Evolutionary conservation across 2,888 invertebrate genomes (phyloP).

Genomic region (Cyrtodaria siliqua): DNA sequence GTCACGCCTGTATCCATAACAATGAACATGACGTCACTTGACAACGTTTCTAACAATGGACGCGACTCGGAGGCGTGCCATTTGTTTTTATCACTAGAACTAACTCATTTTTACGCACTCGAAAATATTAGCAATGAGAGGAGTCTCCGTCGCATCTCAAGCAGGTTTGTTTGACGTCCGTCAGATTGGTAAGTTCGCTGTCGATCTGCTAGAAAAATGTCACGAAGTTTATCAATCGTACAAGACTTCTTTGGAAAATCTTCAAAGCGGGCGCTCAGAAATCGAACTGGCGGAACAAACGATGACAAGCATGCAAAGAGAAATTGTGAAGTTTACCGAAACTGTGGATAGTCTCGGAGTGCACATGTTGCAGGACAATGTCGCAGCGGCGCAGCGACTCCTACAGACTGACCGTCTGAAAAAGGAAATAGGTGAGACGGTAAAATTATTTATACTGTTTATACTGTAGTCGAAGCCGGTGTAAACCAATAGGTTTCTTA

Average conservation of each 20-base stretch:
- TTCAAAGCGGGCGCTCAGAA: conserved; percentile 21
- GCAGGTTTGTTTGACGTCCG: conserved; percentile 33
- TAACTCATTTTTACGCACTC: too few relatives aligned
- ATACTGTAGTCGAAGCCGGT: too few relatives aligned
- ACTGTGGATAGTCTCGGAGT: conserved; percentile 42
- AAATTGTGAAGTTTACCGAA: conserved; percentile 24
- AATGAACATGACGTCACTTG: too few relatives aligned
- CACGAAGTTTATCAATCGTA: conserved; percentile 43
- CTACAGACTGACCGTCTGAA: conserved; percentile 30
- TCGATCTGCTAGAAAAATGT: conserved; percentile 49
- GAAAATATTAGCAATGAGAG: too few relatives aligned
- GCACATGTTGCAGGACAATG: conserved; percentile 36
- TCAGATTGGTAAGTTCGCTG: conserved; percentile 25
- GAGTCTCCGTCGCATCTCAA: conserved; percentile 33
- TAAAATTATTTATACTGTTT: too few relatives aligned
- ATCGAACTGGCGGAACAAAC: conserved; percentile 25
- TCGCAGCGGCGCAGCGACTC: conserved; percentile 16
- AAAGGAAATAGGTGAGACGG: conserved; percentile 53
- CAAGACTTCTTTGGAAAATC: conserved; percentile 18
- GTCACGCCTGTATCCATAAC: too few relatives aligned
- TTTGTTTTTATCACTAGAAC: too few relatives aligned
- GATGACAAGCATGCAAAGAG: conserved; percentile 28
- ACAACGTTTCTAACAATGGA: too few relatives aligned
- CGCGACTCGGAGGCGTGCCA: too few relatives aligned
- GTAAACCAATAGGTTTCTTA: too few relatives aligned